phyloP scores from a whole-genome alignment of 1,140 invertebrate genomes.

The Polypedilum vanderplanki region DNA sequence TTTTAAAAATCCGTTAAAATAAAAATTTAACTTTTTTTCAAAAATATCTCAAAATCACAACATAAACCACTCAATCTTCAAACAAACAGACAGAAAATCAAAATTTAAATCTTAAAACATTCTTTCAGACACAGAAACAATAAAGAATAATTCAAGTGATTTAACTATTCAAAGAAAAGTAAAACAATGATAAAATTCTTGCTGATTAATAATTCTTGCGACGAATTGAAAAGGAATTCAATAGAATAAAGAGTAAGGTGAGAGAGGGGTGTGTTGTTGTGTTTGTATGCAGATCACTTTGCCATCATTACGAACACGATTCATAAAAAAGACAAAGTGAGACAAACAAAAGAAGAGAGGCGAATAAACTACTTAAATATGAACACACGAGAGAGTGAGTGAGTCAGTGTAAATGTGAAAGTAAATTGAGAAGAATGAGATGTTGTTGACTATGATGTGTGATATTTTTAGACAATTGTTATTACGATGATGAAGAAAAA shows the following conservation, averaged over 20 bases:
- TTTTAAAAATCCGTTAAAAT: too few relatives aligned
- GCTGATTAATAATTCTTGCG: conserved; percentile 12
- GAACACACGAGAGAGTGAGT: neutral
- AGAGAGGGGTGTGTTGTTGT: neutral
- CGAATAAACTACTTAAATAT: neutral
- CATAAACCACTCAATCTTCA: too few relatives aligned
- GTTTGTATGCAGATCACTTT: neutral
- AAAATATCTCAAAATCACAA: too few relatives aligned
- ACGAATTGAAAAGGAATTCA: neutral
- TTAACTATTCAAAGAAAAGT: too few relatives aligned
- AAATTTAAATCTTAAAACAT: too few relatives aligned
- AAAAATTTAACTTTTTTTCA: too few relatives aligned
- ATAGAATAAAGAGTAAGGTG: neutral
- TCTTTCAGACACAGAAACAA: too few relatives aligned
- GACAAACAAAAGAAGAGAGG: neutral
- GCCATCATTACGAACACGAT: neutral
- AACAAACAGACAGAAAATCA: too few relatives aligned
- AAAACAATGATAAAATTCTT: neutral
- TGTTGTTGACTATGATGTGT: neutral
- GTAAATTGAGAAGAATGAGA: neutral
- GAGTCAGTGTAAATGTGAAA: neutral
- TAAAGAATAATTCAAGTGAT: too few relatives aligned
- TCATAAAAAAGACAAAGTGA: conserved; percentile 9
- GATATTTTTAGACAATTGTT: too few relatives aligned
- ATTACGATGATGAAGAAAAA: too few relatives aligned